Evolutionary conservation across 2,797 vertebrate genomes (phyloP), one percentile per base, ranked within the genome.

Genomic region (Antennarius maculatus): DNA sequence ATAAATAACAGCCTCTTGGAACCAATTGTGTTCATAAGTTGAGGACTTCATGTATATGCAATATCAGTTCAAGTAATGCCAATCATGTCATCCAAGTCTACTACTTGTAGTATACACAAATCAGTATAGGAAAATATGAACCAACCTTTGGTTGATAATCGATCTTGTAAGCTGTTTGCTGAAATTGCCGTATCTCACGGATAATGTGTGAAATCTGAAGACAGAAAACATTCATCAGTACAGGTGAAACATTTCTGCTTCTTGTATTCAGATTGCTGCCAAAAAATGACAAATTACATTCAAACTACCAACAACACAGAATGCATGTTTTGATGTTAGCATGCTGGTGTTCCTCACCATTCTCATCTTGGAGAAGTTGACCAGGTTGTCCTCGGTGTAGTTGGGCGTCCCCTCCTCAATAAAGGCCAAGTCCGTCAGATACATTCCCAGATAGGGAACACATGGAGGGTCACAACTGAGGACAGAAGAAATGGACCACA

Each of bases 291-390:
- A 46, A 51, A 41, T 3, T 43, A 12, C 15, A 9, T 23, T 31
- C 1, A 49, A 31, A 37, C 2, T 4, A 47, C 29, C 39, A 39
- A 11, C 14, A 62, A 14, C 6, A 16, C 8, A 6, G 27, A 14
- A 17, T 29, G 7, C 5, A 37, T 31, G 14, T 12, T 11, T 60
- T 11, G 28, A 10, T 54, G 16, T 57, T 0, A n/a, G 13, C 29
- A 18, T 37, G 11, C 3, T 15, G 3, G 9, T 41, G 7, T 41
- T 53, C 5, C 55, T 84, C 90, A 98, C 97, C 97, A 99, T 99
- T 84, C 97, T 94, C 97, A 99, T 99, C 80, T 99, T 99, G 86
- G 97, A 99, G 91, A 99, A 99, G 93, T 99, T 99, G 81, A 99
- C 97, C 74, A 99, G 91, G 71, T 94, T 96, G 1, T 98, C 97